Percentiles rank a stretch among this genome's conserved stretches.
Evolutionary conservation across 2,113 vertebrate genomes (phyloP).

Genomic region (Polyodon spathula): DNA sequence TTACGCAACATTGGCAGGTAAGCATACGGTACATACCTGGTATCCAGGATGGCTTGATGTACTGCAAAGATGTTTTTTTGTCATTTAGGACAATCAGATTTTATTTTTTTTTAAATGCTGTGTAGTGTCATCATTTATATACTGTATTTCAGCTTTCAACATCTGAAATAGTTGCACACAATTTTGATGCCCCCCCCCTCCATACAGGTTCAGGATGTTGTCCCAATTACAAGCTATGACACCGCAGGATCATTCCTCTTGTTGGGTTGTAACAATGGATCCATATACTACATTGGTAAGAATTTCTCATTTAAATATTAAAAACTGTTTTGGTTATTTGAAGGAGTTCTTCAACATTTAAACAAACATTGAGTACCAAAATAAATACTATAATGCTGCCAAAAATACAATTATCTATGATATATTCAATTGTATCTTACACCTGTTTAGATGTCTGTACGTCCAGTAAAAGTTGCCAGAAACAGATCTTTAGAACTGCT

Average conservation of each 20-base stretch:
- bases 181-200: background rate
- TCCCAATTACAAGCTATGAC: conserved; percentile 90
- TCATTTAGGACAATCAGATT: too few species aligned
- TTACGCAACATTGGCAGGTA: conserved; percentile 98
- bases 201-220: conserved; percentile 85
- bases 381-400: too few species aligned
- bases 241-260: conserved; percentile 92
- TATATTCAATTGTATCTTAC: too few species aligned
- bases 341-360: too few species aligned
- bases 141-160: too few species aligned
- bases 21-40: too few species aligned
- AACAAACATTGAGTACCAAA: too few species aligned
- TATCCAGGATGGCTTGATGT: conserved; percentile 10
- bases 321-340: conserved; percentile 40
- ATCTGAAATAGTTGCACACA: background rate
- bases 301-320: background rate
- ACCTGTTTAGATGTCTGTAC: too few species aligned
- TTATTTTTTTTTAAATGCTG: background rate
- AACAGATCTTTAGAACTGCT: too few species aligned
- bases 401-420: too few species aligned
- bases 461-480: too few species aligned
- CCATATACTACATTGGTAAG: conserved; percentile 94
- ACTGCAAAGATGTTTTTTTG: too few species aligned
- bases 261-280: conserved; percentile 91
- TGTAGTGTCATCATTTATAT: background rate